phyloP scores from a whole-genome alignment of 2,888 invertebrate genomes.

The Cosmia trapezina region DNA sequence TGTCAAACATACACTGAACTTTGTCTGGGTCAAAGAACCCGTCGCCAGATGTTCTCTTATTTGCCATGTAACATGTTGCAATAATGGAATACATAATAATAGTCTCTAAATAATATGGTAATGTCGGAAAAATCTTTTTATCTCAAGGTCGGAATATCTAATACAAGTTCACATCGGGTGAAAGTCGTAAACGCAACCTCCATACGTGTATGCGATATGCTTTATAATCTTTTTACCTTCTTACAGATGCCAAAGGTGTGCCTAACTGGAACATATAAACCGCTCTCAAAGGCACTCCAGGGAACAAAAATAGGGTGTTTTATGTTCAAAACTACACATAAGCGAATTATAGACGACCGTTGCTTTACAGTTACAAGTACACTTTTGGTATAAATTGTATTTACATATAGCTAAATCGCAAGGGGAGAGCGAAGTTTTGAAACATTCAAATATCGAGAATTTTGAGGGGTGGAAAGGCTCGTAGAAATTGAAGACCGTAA shows the following conservation, averaged over 20 bases:
- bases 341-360: constrained; percentile 73
- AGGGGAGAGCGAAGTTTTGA: constrained; percentile 61
- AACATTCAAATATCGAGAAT: constrained; percentile 64
- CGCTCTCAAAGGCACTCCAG: constrained; percentile 78
- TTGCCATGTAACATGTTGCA: constrained; percentile 44
- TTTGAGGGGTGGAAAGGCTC: constrained; percentile 59
- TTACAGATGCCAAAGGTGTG: constrained; percentile 74
- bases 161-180: constrained; percentile 38
- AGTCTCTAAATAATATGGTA: constrained; percentile 30
- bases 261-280: constrained; percentile 80
- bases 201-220: constrained; percentile 54
- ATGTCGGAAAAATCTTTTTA: constrained; percentile 39
- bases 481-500: constrained; percentile 63
- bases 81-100: constrained; percentile 36
- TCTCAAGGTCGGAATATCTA: constrained; percentile 44
- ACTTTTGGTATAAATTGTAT: constrained; percentile 69
- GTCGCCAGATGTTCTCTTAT: constrained; percentile 41
- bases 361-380: constrained; percentile 70
- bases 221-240: constrained; percentile 67
- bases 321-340: constrained; percentile 74
- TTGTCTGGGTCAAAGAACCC: constrained; percentile 53
- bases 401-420: constrained; percentile 61
- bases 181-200: constrained; percentile 64
- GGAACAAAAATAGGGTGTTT: constrained; percentile 82
- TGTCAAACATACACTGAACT: constrained; percentile 44